Base-by-base conservation (phyloP, 1,140 invertebrate species). In the Drosophila dunni region DNA sequence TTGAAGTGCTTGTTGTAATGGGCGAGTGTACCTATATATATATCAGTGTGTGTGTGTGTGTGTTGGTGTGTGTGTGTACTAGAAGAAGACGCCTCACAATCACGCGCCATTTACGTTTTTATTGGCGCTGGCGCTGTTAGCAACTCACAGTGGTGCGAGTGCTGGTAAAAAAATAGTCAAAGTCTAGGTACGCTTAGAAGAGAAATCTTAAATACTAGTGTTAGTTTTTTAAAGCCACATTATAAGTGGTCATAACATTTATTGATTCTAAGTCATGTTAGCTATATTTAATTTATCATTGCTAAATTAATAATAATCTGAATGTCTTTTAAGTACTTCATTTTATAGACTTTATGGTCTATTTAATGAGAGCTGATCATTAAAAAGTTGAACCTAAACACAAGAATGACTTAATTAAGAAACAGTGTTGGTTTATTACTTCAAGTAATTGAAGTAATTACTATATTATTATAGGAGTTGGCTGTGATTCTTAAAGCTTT, bases 1-100 rank as follows among this genome's bases (percentile, higher is more conserved):
- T 86, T 86, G 79, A 86, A 86, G 83, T 86, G 83, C 48, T 83
- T 80, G 83, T 82, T 85, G 82, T 85, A 82, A 85, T 85, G 65
- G 72, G 20, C 54, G n/a, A 54, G 65, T 54, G 60, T 53, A 60
- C 42, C 38, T 45, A 34, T 13, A 29, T 58, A 2, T 56, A 62
- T 67, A 15, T 38, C 24, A 54, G 45, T 29, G 36, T 15, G 11
- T 24, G 11, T 54, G 48, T 46, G 33, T 29, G 9, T 60, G 13
- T 66, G 46, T 60, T 10, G 44, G 42, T 33, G 17, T 64, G 5
- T 53, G 63, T 66, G 42, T 74, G 33, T 44, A 65, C 60, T 69
- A 66, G 63, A 66, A 68, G 67, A 86, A 88, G 81, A 86, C 72
- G 76, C 79, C 75, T 74, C 61, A 74, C 61, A 66, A 84, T 84